Base-by-base conservation (phyloP, 2,797 vertebrate genomes). In the Streptopelia turtur region DNA sequence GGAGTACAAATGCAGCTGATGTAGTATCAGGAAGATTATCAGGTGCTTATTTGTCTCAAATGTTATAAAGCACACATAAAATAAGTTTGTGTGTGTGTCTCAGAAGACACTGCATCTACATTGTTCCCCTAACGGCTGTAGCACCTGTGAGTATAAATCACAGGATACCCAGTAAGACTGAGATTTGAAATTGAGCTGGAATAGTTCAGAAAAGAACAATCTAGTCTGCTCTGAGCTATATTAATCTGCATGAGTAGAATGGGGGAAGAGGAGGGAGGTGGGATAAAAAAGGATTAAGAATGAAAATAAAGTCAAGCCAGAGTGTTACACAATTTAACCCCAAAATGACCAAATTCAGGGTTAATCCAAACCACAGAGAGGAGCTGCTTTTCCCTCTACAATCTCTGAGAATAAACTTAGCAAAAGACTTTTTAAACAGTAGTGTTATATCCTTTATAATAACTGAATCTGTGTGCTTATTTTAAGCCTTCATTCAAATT, bases 41-140 rank as follows among this genome's bases (percentile, higher is more conserved):
- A 87, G 78, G 56, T 92, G 43, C 97, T 96, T 80, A 60, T 90
- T 90, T 96, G 56, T 64, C 82, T 87, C 61, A 80, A 88, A 95
- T 81, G n/a, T 86, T 85, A 96, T 84, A 96, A 96, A 95, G 94
- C 85, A 79, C 53, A 59, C 25, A 52, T 60, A 94, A 95, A 96
- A 94, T 45, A 83, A 75, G 79, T 33, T 76, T 97, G 95, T 96
- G 50, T 69, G 57, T 61, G n/a, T 90, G 64, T 79, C 76, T 97
- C 78, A 82, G 76, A 92, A 79, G 87, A 68, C 16, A 35, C 39
- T 84, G 21, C 35, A 59, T 72, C 77, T 1, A 3, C 94, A 83
- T 11, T 76, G 75, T 86, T 95, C 39, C 74, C 90, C 55, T 39
- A 47, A 35, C 45, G 90, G 81, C 77, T 83, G 43, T 41, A 75